Evolutionary conservation across 1,140 invertebrate genomes (phyloP).

Genomic region (Drosophila oshimai): DNA sequence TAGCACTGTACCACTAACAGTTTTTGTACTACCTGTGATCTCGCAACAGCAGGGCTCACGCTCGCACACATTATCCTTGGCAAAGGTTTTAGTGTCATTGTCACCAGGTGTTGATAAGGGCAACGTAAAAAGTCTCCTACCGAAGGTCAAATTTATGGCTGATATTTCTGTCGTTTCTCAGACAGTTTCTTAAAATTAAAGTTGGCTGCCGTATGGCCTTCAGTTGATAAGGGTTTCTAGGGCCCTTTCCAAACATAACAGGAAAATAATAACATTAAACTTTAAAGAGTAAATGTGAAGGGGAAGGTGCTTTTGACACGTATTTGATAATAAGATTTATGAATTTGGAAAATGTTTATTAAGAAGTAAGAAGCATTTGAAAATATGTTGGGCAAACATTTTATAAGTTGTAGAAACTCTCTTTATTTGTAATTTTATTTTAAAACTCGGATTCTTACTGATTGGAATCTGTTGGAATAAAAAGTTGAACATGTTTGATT

Average conservation of each 20-base stretch:
- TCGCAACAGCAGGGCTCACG: conserved; percentile 24
- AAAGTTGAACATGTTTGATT: no score
- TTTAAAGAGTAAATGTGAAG: background rate
- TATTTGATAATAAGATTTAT: no score
- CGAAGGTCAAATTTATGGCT: conserved; percentile 41
- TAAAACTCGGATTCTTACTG: no score
- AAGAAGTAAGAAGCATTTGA: no score
- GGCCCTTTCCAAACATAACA: background rate
- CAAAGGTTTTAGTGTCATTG: conserved; percentile 73
- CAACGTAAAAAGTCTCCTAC: conserved; percentile 16
- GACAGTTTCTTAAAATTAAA: conserved; percentile 12
- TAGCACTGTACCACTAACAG: background rate
- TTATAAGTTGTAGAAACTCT: no score
- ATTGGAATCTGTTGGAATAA: no score
- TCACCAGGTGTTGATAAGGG: conserved; percentile 73
- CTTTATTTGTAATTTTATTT: no score
- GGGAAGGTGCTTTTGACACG: background rate
- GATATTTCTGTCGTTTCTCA: conserved; percentile 4
- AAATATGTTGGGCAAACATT: no score
- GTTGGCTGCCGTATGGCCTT: background rate
- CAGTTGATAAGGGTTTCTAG: conserved; percentile 2
- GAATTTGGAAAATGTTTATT: no score
- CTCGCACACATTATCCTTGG: conserved; percentile 36
- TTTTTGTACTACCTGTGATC: conserved; percentile 7
- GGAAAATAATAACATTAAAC: conserved; percentile 1